These are phyloP conservation scores for Triops cancriformis DNA, from an alignment of 1,140 invertebrate species.

Conservation along the genomic window DNA sequence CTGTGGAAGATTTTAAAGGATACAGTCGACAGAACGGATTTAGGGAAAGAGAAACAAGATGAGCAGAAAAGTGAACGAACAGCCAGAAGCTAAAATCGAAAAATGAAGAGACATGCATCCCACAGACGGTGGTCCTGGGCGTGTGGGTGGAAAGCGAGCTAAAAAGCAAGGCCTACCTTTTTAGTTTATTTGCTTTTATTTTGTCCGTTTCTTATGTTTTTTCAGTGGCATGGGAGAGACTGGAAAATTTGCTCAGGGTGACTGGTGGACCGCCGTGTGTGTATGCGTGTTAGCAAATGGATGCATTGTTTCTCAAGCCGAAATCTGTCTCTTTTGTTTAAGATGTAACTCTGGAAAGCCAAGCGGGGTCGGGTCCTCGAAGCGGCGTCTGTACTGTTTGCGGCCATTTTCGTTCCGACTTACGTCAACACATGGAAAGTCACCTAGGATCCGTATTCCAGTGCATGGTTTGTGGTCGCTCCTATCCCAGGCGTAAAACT, in stretches of 20 bases:
- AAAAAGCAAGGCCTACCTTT: not conserved
- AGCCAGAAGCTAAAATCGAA: no score
- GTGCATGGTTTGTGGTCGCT: slow-evolving; percentile 23
- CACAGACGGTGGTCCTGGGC: not conserved
- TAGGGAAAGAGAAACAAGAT: no score
- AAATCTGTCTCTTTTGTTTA: not conserved
- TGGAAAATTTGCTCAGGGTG: not conserved
- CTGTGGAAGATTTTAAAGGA: no score
- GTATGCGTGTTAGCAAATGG: not conserved
- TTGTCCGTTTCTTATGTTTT: not conserved
- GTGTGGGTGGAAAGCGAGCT: not conserved
- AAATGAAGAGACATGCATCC: not conserved
- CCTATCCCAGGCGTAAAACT: slow-evolving; percentile 26
- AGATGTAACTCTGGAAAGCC: not conserved
- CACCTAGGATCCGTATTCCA: slow-evolving; percentile 22
- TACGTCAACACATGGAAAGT: slow-evolving; percentile 28
- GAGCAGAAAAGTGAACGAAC: no score
- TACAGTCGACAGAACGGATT: no score
- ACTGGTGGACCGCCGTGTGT: slow-evolving; percentile 15
- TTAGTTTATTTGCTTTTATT: not conserved
- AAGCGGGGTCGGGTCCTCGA: slow-evolving; percentile 14
- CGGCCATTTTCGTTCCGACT: slow-evolving; percentile 26
- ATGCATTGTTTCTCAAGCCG: not conserved
- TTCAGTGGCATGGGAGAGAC: not conserved
- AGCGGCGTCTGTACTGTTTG: slow-evolving; percentile 26